Conservation (phyloP, 2,888 invertebrate genomes). For the Trachelus tabidus region DNA sequence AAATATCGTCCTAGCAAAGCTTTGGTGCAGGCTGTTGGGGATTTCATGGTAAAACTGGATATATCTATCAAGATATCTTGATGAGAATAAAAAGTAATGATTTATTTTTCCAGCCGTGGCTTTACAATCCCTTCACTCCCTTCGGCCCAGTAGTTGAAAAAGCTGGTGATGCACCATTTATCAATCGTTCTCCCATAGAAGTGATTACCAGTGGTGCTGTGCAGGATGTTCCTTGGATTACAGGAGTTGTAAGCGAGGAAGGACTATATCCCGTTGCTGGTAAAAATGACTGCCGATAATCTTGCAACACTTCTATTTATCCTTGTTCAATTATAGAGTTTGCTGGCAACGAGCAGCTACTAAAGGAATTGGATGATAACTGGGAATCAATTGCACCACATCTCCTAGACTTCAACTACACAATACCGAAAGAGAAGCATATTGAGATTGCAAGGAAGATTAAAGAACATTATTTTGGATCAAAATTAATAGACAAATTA, state of each 20-base stretch:
- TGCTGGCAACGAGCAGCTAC: slow-evolving; percentile 62
- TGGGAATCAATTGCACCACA: slow-evolving; percentile 74
- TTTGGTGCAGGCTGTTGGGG: slow-evolving; percentile 71
- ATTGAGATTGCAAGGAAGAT: slow-evolving; percentile 68
- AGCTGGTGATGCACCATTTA: slow-evolving; percentile 71
- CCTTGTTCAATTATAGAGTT: slow-evolving; percentile 47
- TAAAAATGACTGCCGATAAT: slow-evolving; percentile 45
- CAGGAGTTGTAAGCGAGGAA: slow-evolving; percentile 77
- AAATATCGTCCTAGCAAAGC: slow-evolving; percentile 72
- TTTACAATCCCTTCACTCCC: slow-evolving; percentile 77
- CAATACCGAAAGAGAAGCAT: slow-evolving; percentile 67
- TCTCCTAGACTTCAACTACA: slow-evolving; percentile 74
- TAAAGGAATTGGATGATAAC: slow-evolving; percentile 69
- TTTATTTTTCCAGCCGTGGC: slow-evolving; percentile 66
- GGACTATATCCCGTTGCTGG: slow-evolving; percentile 80
- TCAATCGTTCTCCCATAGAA: slow-evolving; percentile 74
- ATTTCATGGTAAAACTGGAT: slow-evolving; percentile 69
- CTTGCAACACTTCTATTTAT: neutral
- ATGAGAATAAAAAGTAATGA: neutral
- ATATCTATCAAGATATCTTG: neutral
- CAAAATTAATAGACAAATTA: slow-evolving; percentile 66
- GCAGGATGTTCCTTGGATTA: slow-evolving; percentile 77
- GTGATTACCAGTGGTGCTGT: slow-evolving; percentile 72
- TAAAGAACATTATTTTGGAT: slow-evolving; percentile 70
- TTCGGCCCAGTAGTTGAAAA: slow-evolving; percentile 80